Conservation (phyloP, 2,797 vertebrate species). For the Enteromius argenteus region DNA sequence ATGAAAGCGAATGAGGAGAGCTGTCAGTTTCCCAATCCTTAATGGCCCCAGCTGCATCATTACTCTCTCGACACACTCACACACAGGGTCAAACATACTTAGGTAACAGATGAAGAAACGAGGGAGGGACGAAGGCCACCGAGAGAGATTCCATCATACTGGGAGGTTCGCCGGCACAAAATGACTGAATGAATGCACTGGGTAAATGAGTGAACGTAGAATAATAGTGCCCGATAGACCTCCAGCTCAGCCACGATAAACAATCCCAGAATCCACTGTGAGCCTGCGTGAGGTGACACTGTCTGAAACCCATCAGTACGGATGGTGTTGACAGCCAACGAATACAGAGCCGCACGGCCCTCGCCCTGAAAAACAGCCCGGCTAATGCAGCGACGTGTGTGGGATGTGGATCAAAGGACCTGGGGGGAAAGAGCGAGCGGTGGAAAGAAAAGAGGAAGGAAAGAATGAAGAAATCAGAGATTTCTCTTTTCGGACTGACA, state of each 20-base stretch:
- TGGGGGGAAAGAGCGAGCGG: constrained; percentile 18
- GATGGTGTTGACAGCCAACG: constrained; percentile 56
- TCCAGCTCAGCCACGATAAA: constrained; percentile 13
- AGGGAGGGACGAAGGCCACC: constrained; percentile 44
- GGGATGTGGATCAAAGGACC: constrained; percentile 58
- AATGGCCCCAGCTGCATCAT: constrained; percentile 75
- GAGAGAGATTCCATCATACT: constrained; percentile 53
- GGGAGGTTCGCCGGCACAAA: constrained; percentile 62
- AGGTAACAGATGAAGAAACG: constrained; percentile 55
- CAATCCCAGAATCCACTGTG: constrained; percentile 4
- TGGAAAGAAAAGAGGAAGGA: constrained; percentile 20
- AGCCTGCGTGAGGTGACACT: constrained; percentile 50
- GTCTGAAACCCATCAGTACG: constrained; percentile 35
- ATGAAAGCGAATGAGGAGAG: constrained; percentile 63
- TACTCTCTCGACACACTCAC: constrained; percentile 70
- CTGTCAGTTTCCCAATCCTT: constrained; percentile 79
- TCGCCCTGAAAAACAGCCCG: constrained; percentile 48
- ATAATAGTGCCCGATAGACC: constrained; percentile 45
- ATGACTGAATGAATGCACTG: constrained; percentile 64
- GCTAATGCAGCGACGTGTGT: constrained; percentile 63
- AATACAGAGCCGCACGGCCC: constrained; percentile 56
- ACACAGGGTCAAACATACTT: constrained; percentile 69
- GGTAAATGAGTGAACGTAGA: constrained; percentile 60
- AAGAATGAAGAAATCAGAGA: constrained; percentile 33
- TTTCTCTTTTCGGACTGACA: constrained; percentile 51